A percentile compares a stretch with the other conserved stretches of the same genome.
Conservation (phyloP, 1,140 invertebrate genomes). For the Caligus rogercresseyi region DNA sequence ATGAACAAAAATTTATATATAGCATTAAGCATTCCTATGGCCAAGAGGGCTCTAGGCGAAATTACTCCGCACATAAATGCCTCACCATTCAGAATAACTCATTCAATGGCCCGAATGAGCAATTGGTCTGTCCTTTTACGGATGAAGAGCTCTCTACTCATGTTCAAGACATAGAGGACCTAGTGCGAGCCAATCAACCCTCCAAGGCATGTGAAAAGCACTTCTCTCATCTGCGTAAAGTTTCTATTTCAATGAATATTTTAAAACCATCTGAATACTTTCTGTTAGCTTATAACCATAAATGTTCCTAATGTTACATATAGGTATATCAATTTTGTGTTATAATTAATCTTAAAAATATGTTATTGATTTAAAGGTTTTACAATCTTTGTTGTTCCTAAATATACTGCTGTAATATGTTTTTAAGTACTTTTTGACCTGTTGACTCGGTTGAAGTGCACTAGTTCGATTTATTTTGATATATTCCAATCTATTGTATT, state of each 20-base stretch:
- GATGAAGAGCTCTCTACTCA: not conserved
- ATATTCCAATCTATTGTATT: too few relatives aligned
- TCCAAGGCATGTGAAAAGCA: not conserved
- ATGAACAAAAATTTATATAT: conserved; percentile 44
- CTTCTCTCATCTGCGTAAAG: not conserved
- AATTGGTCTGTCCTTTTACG: conserved; percentile 2
- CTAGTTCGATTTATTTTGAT: too few relatives aligned
- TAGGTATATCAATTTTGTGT: too few relatives aligned
- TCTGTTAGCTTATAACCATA: too few relatives aligned
- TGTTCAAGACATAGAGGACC: not conserved
- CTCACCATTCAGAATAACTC: conserved; percentile 29
- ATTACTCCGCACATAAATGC: conserved; percentile 40
- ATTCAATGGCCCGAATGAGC: not conserved
- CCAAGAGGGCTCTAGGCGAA: conserved; percentile 42
- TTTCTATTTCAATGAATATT: not conserved
- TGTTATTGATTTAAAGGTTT: too few relatives aligned
- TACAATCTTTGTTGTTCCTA: too few relatives aligned
- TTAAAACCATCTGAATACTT: not conserved
- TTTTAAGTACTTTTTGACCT: too few relatives aligned
- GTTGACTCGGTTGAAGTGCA: too few relatives aligned
- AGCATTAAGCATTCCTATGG: conserved; percentile 52
- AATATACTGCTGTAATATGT: too few relatives aligned
- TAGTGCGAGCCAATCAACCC: not conserved
- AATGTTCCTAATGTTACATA: too few relatives aligned
- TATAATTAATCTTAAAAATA: too few relatives aligned